These are phyloP conservation scores for Acomys russatus DNA, from an alignment of 2,797 vertebrate species.

Conservation along the genomic window DNA sequence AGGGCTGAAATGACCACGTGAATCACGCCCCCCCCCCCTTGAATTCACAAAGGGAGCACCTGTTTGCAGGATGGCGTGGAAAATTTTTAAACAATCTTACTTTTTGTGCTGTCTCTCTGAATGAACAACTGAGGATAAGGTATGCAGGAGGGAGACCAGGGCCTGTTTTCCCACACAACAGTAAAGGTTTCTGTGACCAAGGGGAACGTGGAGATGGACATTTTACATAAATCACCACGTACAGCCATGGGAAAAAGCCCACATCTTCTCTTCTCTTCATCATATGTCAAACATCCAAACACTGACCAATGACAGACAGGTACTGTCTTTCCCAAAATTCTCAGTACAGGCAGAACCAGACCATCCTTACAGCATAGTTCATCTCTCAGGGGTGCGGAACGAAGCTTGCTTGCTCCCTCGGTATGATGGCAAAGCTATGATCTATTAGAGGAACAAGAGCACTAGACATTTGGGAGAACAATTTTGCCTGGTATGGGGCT, in stretches of 20 bases:
- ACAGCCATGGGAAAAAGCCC: neutral
- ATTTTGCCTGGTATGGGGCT: neutral
- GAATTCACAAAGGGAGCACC: conserved; percentile 82
- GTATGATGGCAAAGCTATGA: neutral
- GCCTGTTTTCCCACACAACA: neutral
- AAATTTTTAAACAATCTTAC: conserved; percentile 69
- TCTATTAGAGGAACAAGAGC: neutral
- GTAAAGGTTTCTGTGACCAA: neutral
- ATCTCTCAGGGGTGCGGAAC: neutral
- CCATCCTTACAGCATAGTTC: neutral
- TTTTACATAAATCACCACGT: neutral
- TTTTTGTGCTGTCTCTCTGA: conserved; percentile 42
- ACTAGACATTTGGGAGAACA: neutral
- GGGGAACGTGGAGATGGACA: neutral
- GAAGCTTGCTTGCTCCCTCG: neutral
- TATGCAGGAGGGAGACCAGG: neutral
- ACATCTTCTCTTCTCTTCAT: neutral
- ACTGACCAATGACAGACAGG: rapidly evolving
- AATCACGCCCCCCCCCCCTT: conserved; percentile 67
- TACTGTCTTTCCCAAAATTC: neutral
- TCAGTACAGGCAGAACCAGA: neutral
- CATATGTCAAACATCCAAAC: neutral
- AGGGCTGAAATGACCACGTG: conserved; percentile 72
- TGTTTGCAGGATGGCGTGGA: conserved; percentile 76
- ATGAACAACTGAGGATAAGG: neutral